phyloP scores from a whole-genome alignment of 2,113 vertebrate genomes.

The Acrocephalus arundinaceus region DNA sequence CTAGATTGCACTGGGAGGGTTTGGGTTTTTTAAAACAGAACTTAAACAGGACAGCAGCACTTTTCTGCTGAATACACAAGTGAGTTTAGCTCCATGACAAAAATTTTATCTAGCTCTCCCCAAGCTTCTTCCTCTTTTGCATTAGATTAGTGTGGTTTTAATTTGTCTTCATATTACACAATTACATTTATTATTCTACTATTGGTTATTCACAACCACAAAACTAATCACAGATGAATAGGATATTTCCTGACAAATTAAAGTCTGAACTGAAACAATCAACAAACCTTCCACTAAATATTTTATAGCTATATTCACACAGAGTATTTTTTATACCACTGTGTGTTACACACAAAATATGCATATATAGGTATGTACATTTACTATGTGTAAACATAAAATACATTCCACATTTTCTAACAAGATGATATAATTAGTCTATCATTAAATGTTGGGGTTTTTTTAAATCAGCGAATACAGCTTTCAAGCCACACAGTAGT shows the following conservation, averaged over 20 bases:
- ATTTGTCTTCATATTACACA: slow-evolving; percentile 47
- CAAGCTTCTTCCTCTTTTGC: neutral
- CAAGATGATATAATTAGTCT: neutral
- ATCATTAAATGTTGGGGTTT: accelerated
- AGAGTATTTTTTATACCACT: neutral
- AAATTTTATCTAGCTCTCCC: neutral
- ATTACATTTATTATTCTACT: slow-evolving; percentile 47
- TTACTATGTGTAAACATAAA: neutral
- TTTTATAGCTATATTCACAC: neutral
- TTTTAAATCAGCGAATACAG: neutral
- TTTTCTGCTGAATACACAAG: neutral
- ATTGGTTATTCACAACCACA: slow-evolving; percentile 43
- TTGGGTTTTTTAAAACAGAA: neutral
- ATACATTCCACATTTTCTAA: neutral
- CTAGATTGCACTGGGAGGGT: neutral
- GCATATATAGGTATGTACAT: accelerated
- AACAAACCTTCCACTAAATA: slow-evolving; percentile 10
- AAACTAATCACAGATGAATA: slow-evolving; percentile 45
- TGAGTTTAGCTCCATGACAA: neutral
- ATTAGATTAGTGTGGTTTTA: slow-evolving; percentile 7
- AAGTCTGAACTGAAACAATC: slow-evolving; percentile 32
- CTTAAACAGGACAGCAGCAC: neutral
- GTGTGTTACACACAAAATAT: neutral
- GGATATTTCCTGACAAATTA: slow-evolving; percentile 41
- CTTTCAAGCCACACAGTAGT: neutral